Evolutionary conservation across 2,797 vertebrate species (phyloP).

Genomic region (Austrolebias charrua): DNA sequence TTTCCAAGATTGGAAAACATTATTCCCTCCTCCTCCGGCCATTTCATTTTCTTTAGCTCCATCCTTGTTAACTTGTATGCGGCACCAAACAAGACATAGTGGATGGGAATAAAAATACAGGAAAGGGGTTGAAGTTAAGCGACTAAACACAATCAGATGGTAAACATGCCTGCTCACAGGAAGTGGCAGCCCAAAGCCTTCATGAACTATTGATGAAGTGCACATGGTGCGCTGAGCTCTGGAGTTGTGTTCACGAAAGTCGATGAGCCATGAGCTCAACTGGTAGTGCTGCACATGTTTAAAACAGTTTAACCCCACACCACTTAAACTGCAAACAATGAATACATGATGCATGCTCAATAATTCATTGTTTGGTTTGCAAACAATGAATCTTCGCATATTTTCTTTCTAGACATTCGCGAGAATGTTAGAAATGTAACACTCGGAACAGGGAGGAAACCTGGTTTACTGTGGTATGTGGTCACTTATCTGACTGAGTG

Average conservation of each 20-base stretch:
- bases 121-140: conserved; percentile 9
- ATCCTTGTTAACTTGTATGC: conserved; percentile 22
- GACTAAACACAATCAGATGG: conserved; percentile 70
- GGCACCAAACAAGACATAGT: conserved; percentile 41
- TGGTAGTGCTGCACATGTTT: conserved; percentile 59
- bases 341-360: too few relatives aligned
- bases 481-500: conserved; percentile 28
- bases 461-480: conserved; percentile 6
- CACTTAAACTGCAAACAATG: conserved; percentile 61
- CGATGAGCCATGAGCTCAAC: conserved; percentile 68
- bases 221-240: conserved; percentile 54
- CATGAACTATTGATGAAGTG: conserved; percentile 68
- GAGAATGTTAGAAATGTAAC: conserved; percentile 45
- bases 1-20: background rate
- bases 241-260: conserved; percentile 49
- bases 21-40: background rate
- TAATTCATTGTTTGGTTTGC: too few relatives aligned
- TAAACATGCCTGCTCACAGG: conserved; percentile 58
- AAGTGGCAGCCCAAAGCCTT: conserved; percentile 58
- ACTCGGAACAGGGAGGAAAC: conserved; percentile 14
- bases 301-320: conserved; percentile 58
- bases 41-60: conserved; percentile 7
- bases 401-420: conserved; percentile 33
- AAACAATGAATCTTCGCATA: conserved; percentile 57
- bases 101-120: conserved; percentile 45